Base-by-base conservation (phyloP, 2,888 invertebrate species). In the Electrophaes corylata region DNA sequence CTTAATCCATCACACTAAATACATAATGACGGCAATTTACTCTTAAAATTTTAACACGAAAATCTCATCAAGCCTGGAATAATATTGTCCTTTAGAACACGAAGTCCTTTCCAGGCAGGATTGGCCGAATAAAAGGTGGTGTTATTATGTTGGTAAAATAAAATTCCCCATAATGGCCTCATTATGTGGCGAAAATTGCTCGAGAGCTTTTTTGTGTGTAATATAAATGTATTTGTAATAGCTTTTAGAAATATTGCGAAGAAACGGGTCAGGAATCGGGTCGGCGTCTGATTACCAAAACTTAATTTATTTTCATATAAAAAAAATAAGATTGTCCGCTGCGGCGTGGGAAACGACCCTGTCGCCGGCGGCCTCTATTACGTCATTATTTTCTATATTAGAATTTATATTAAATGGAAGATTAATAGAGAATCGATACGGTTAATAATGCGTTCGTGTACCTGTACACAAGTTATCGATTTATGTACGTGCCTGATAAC, bases 101-200 rank as follows among this genome's bases (percentile, higher is more conserved):
- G 78, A 79, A 86, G 90, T 90, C 88, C 88, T 88, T 83, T 79
- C 76, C 82, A 75, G 81, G 78, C 75, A 75, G 84, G 86, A 84
- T 81, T 83, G 85, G 72, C 75, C 76, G 88, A 86, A 90, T 90
- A 88, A 89, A 86, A 86, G 89, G 81, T 89, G 86, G 88, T 79
- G 88, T 86, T 91, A 91, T 91, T 91, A 91, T 91, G 91, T 91
- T 91, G 89, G 91, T 91, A 90, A 91, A 91, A 91, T 89, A 89
- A 88, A 91, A 91, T 91, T 88, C 91, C 79, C 84, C 86, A 85
- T 91, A 91, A 91, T 91, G 85, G 91, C 87, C 91, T 91, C 86
- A 91, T 91, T 91, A 91, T 90, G 86, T 91, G 91, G 91, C 91
- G 91, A 91, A 91, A 91, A 91, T 91, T 91, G 91, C 84, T 79